Conservation (phyloP, 1,140 invertebrate species). For the Solen grandis region DNA sequence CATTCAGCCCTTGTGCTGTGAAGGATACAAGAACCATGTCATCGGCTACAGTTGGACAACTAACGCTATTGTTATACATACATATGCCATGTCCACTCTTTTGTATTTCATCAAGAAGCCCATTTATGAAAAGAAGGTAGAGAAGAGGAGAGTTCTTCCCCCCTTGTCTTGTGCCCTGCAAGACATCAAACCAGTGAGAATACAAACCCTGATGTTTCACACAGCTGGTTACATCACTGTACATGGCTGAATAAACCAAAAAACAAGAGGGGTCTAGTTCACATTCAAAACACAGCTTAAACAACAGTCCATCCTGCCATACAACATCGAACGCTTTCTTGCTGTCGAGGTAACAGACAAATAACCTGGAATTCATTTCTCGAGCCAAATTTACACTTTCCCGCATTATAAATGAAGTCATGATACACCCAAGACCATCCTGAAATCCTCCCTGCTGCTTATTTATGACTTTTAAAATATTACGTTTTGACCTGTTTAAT, state of each 20-base stretch:
- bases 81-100: neutral
- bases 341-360: slow-evolving; percentile 13
- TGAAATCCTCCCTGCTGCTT: neutral
- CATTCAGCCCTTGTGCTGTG: neutral
- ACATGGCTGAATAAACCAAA: neutral
- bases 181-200: neutral
- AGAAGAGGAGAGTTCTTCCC: neutral
- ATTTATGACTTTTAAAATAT: no score
- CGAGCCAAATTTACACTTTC: slow-evolving; percentile 1
- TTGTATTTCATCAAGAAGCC: neutral
- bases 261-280: neutral
- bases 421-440: neutral
- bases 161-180: slow-evolving; percentile 15
- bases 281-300: slow-evolving; percentile 4
- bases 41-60: neutral
- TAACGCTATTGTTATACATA: slow-evolving; percentile 13
- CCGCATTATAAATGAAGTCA: slow-evolving; percentile 20
- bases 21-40: slow-evolving; percentile 3
- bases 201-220: neutral
- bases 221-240: neutral
- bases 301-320: slow-evolving; percentile 22
- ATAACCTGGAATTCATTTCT: neutral
- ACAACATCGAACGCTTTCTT: neutral
- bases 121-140: slow-evolving; percentile 12
- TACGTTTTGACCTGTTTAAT: neutral